Conservation (phyloP, 1,140 invertebrate species). For the Euschistus heros region DNA sequence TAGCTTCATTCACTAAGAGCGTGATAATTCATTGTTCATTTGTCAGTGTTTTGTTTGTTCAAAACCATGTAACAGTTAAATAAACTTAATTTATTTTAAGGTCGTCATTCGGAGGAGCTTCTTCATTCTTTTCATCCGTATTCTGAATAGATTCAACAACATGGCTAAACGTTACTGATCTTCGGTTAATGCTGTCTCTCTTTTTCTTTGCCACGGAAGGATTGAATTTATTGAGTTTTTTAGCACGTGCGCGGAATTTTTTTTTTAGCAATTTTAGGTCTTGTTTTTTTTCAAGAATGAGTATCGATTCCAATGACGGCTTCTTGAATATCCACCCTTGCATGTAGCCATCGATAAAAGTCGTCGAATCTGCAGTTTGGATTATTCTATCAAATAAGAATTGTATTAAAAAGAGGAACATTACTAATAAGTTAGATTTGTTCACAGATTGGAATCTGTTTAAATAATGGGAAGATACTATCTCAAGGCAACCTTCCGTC, state of each 20-base stretch:
- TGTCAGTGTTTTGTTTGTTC: no score
- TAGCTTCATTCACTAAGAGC: no score
- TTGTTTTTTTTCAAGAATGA: background rate
- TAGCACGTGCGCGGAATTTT: background rate
- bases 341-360: background rate
- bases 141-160: no score
- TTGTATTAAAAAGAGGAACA: background rate
- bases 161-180: no score
- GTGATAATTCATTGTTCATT: no score
- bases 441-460: background rate
- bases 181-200: background rate
- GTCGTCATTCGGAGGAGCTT: no score
- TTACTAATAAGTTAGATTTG: background rate
- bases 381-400: background rate
- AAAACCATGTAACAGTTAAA: no score
- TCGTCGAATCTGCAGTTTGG: background rate
- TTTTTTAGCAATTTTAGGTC: background rate
- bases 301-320: background rate
- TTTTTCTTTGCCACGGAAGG: background rate
- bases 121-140: no score
- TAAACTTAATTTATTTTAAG: no score
- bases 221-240: background rate
- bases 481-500: background rate
- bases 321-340: background rate
- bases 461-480: background rate